These are phyloP conservation scores for Drosophila mayaguana DNA, from an alignment of 2,888 invertebrate genomes.

Conservation along the genomic window DNA sequence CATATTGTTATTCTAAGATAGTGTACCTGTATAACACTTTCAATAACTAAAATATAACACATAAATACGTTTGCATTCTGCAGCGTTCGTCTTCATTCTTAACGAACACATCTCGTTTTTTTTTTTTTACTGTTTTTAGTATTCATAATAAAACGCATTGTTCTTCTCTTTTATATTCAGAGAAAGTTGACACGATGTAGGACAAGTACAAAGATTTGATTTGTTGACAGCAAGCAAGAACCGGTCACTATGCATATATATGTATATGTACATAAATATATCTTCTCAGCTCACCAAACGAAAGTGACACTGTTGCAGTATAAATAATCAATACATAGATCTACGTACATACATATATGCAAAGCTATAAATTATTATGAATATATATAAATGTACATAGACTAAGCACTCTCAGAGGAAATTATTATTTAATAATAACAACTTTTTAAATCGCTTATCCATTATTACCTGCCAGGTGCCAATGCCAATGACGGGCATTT, in stretches of 20 bases:
- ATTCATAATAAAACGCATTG: conserved; percentile 7
- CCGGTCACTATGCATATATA: conserved; percentile 27
- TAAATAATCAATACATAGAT: conserved; percentile 2
- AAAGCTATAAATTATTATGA: too few species aligned
- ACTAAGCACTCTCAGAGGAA: neutral
- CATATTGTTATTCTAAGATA: neutral
- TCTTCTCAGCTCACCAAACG: too few species aligned
- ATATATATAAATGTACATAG: neutral
- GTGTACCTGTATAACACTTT: neutral
- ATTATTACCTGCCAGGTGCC: conserved; percentile 91
- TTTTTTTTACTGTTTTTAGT: neutral
- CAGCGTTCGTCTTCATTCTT: neutral
- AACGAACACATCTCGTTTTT: neutral
- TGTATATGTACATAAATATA: too few species aligned
- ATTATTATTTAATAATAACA: neutral
- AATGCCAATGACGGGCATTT: conserved; percentile 90
- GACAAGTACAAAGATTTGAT: conserved; percentile 8
- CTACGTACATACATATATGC: neutral
- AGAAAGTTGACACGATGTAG: conserved; percentile 40
- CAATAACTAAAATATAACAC: neutral
- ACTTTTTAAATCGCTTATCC: neutral
- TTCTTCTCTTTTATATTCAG: conserved; percentile 5
- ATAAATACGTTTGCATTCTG: neutral
- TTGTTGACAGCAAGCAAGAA: conserved; percentile 40
- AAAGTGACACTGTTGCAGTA: neutral